Percentiles rank a stretch among this genome's conserved stretches.
Conservation (phyloP, 2,113 vertebrate species). For the Typhlomys cinereus region DNA sequence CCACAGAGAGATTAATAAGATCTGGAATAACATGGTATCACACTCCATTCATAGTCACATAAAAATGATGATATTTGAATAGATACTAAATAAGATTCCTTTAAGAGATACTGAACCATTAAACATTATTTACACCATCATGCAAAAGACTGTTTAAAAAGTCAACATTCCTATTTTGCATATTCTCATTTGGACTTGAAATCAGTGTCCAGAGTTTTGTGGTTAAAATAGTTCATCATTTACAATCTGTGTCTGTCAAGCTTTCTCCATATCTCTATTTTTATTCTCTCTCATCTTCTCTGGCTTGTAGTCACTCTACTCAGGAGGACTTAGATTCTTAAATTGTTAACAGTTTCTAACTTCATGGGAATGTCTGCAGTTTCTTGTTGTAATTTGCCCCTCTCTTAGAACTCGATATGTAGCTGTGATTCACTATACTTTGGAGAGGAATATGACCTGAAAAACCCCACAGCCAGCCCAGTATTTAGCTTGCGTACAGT, state of each 20-base stretch:
- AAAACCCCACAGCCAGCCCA: not conserved
- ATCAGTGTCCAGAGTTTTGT: not conserved
- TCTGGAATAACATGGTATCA: not conserved
- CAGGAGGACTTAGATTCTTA: not conserved
- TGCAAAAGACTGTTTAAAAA: not conserved
- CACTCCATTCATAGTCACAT: not conserved
- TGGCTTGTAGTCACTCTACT: not conserved
- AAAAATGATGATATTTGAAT: not conserved
- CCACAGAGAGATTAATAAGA: not conserved
- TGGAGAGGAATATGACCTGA: not conserved
- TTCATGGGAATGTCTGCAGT: not conserved
- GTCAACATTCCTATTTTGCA: not conserved
- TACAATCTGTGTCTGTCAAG: not conserved
- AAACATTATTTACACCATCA: not conserved
- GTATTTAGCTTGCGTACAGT: not conserved
- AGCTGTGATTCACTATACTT: not conserved
- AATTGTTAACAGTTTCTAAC: not conserved
- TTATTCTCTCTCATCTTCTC: not conserved
- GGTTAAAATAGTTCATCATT: not conserved
- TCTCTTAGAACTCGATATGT: not conserved
- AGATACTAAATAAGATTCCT: not conserved
- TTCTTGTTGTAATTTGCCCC: not conserved
- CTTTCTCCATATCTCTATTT: not conserved
- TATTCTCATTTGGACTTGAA: slow-evolving; percentile 38
- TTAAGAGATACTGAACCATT: not conserved